Evolutionary conservation across 2,797 vertebrate genomes (phyloP).

Genomic region (Heterohyrax brucei): DNA sequence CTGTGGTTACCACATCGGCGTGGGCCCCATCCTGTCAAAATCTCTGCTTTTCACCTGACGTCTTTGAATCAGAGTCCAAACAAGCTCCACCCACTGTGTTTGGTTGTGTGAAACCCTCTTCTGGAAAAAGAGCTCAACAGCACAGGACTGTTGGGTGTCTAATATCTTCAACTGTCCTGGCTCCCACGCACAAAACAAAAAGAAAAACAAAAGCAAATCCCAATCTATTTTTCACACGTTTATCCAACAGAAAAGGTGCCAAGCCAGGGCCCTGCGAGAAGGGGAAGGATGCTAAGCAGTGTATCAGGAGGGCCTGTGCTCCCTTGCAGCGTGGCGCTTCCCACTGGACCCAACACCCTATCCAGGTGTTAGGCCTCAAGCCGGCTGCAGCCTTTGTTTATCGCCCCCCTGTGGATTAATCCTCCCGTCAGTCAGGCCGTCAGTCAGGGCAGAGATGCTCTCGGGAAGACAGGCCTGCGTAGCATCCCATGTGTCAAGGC

Average conservation of each 20-base stretch:
- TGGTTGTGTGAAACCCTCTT: background rate
- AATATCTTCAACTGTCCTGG: background rate
- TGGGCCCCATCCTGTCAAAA: rapidly evolving
- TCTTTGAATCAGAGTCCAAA: background rate
- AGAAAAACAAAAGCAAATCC: background rate
- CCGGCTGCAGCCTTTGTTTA: conserved; percentile 89
- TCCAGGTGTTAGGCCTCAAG: conserved; percentile 90
- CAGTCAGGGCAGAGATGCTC: conserved; percentile 89
- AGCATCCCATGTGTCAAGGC: conserved; percentile 90
- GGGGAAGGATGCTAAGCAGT: background rate
- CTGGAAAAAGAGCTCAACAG: background rate
- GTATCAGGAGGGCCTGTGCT: conserved; percentile 42
- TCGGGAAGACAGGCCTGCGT: conserved; percentile 90
- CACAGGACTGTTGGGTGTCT: background rate
- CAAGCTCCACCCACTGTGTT: background rate
- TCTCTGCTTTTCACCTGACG: background rate
- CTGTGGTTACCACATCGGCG: rapidly evolving
- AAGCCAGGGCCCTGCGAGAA: background rate
- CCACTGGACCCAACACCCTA: conserved; percentile 75
- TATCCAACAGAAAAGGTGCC: background rate
- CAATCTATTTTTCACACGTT: conserved; percentile 30
- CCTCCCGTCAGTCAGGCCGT: conserved; percentile 90
- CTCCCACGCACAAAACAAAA: conserved; percentile 52
- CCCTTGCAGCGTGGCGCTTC: conserved; percentile 52
- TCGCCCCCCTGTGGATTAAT: conserved; percentile 89